Evolutionary conservation across 2,797 vertebrate species (phyloP).

Genomic region (Fratercula arctica): DNA sequence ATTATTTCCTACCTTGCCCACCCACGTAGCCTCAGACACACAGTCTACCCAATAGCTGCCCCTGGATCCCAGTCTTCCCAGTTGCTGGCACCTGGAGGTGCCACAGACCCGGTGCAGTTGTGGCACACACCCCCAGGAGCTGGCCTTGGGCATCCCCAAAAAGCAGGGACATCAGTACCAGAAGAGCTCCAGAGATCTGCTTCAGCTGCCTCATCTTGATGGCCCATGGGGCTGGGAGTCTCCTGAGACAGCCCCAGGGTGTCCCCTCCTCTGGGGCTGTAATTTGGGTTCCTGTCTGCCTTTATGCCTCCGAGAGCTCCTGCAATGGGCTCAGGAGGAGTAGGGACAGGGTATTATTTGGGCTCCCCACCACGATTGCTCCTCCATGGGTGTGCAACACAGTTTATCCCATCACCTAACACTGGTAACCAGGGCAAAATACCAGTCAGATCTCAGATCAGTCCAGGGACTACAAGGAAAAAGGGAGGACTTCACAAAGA

Average conservation of each 20-base stretch:
- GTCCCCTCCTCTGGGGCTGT: neutral
- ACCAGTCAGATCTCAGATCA: neutral
- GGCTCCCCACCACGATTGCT: neutral
- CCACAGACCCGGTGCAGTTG: neutral
- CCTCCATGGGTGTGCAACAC: accelerated
- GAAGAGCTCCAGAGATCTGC: neutral
- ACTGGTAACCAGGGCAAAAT: neutral
- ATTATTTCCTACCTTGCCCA: neutral
- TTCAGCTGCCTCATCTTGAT: neutral
- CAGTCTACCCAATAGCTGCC: neutral
- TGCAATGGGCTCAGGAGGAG: neutral
- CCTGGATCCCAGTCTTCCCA: neutral
- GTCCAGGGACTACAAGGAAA: neutral
- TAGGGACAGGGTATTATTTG: neutral
- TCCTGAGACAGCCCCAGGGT: neutral
- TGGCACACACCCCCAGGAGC: neutral
- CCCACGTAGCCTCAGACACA: neutral
- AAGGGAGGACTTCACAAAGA: neutral
- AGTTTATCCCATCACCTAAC: neutral
- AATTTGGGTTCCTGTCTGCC: neutral
- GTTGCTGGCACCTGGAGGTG: neutral
- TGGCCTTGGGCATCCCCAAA: neutral
- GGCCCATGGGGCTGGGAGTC: neutral
- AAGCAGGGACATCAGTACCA: neutral
- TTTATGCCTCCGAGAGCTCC: neutral